Percentiles rank a stretch among this genome's conserved stretches.
These are phyloP conservation scores for Sturnus vulgaris DNA, from an alignment of 2,113 vertebrate species.

Conservation along the genomic window DNA sequence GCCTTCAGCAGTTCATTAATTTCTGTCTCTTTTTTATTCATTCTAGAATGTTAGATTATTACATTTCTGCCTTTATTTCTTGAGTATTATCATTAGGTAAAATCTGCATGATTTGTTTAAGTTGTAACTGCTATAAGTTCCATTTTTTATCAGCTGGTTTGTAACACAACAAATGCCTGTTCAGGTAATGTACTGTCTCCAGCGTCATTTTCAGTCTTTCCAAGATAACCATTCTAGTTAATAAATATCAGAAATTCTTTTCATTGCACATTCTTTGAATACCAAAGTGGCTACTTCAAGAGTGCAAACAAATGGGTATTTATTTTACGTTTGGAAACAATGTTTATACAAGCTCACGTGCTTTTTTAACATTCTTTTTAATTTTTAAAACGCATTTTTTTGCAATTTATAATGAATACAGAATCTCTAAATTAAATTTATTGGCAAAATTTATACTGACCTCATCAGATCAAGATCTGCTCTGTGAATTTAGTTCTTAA, in stretches of 20 bases:
- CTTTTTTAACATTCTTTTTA: background rate
- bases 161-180: background rate
- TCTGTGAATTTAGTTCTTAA: background rate
- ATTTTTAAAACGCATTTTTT: background rate
- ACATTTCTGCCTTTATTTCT: background rate
- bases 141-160: background rate
- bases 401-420: background rate
- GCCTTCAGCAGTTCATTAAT: background rate
- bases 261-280: constrained; percentile 23
- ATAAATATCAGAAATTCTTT: constrained; percentile 39
- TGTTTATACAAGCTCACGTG: constrained; percentile 3
- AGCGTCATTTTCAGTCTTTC: background rate
- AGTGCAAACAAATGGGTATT: constrained; percentile 32
- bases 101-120: background rate
- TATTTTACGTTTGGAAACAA: constrained; percentile 16
- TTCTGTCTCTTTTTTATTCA: background rate
- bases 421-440: background rate
- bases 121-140: background rate
- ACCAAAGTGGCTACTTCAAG: background rate
- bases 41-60: background rate
- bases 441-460: background rate
- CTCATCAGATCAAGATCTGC: background rate
- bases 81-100: background rate
- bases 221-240: background rate
- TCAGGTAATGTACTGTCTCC: background rate